phyloP scores from a whole-genome alignment of 2,797 vertebrate species.

The Malacoctenus gilli region DNA sequence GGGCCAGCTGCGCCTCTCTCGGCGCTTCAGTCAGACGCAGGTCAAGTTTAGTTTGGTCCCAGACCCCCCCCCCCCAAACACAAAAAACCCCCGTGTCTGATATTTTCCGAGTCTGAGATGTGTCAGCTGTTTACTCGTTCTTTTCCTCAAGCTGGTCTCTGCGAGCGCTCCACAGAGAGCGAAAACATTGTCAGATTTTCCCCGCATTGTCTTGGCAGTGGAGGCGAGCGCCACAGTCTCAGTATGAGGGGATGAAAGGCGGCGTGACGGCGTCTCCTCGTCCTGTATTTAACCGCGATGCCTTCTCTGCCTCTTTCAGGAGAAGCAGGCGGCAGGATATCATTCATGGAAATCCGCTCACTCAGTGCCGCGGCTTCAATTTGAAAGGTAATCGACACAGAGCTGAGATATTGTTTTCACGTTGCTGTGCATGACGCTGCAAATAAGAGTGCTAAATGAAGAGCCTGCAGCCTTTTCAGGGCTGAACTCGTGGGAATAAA shows the following conservation, averaged over 20 bases:
- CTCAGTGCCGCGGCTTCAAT: conserved; percentile 97
- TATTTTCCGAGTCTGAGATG: conserved; percentile 50
- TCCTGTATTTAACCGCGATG: conserved; percentile 5
- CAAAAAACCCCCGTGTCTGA: conserved; percentile 23
- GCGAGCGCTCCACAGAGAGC: conserved; percentile 24
- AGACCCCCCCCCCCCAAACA: no score
- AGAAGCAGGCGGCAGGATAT: conserved; percentile 97
- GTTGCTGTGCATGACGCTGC: no score
- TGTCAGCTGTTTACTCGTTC: conserved; percentile 56
- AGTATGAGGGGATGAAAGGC: conserved; percentile 4
- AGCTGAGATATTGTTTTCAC: no score
- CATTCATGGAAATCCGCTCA: conserved; percentile 95
- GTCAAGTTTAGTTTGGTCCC: conserved; percentile 59
- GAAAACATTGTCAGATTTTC: conserved; percentile 56
- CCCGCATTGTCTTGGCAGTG: conserved; percentile 40
- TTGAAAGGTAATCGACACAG: conserved; percentile 89
- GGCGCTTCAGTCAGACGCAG: conserved; percentile 38
- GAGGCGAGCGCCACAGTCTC: conserved; percentile 11
- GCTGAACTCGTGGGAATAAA: no score
- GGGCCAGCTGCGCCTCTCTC: conserved; percentile 34
- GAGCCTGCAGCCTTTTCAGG: no score
- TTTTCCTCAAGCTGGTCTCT: conserved; percentile 53
- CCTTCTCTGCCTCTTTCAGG: conserved; percentile 68
- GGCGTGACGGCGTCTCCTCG: conserved; percentile 16
- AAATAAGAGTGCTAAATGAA: no score